These are phyloP conservation scores for Lissonota sp. DNA, from an alignment of 2,888 invertebrate genomes.

Conservation along the genomic window DNA sequence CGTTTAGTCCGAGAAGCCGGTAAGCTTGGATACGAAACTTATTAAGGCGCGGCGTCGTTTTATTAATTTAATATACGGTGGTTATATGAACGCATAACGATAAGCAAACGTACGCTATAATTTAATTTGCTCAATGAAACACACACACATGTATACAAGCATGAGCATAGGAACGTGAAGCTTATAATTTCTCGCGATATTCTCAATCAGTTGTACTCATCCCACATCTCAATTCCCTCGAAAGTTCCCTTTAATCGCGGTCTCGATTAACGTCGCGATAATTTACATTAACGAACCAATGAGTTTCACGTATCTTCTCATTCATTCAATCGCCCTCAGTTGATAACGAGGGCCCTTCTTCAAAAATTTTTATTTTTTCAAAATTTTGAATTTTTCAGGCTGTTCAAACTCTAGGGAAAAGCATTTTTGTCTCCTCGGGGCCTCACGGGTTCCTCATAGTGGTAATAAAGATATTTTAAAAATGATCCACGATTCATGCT, in stretches of 20 bases:
- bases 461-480: constrained; percentile 61
- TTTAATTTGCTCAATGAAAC: constrained; percentile 55
- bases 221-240: constrained; percentile 47
- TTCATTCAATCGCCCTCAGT: constrained; percentile 7
- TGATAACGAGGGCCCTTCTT: neutral
- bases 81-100: constrained; percentile 46
- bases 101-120: constrained; percentile 58
- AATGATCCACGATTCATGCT: constrained; percentile 53
- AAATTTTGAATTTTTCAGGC: too few species aligned
- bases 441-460: constrained; percentile 25
- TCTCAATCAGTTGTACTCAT: constrained; percentile 49
- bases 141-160: constrained; percentile 26
- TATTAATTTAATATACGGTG: constrained; percentile 58
- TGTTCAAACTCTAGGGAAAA: constrained; percentile 6
- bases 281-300: constrained; percentile 56
- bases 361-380: constrained; percentile 6
- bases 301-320: constrained; percentile 27
- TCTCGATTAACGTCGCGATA: constrained; percentile 35
- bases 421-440: constrained; percentile 20
- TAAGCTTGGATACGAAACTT: constrained; percentile 31
- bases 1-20: constrained; percentile 1
- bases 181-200: constrained; percentile 58
- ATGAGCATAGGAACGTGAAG: neutral
- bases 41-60: constrained; percentile 49
- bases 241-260: constrained; percentile 1